Base-by-base conservation (phyloP, 2,888 invertebrate species). In the Coenonympha arcania region DNA sequence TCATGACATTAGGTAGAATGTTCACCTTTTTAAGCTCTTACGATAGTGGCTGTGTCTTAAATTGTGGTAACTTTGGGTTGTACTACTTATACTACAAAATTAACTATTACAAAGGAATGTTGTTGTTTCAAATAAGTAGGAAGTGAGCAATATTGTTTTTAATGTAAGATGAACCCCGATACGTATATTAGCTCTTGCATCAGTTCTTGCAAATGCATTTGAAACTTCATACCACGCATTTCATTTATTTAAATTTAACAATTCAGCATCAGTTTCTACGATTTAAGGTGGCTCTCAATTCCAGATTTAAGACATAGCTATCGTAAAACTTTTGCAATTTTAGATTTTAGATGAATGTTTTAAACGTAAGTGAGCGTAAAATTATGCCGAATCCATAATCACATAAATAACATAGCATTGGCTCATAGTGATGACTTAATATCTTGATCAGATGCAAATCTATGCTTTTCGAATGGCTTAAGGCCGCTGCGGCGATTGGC, bases 401-500 rank as follows among this genome's bases (percentile, higher is more conserved):
- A 15, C 39, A 39, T 5, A 22, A 13, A 13, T 37, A 6, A 13
- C 22, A 37, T 37, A 37, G 11, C 19, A n/a, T 37, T 37, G 13
- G 37, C 37, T 20, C 16, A 30, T 19, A 19, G 13, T 20, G 19
- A 16, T 31, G 42, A 31, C n/a, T 26, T 28, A 16, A 26, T 15
- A 42, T 42, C 19, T 19, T 41, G 28, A 41, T 31, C 42, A 19
- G 19, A 53, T 34, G 42, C 46, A 42, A 46, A 53, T 49, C 30
- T 40, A 31, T 40, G 44, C 41, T 28, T 36, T 42, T 42, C 34
- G 28, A 52, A 30, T 44, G 48, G 37, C 52, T 48, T 34, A 40
- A 48, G 44, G 51, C 42, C 43, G 20, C n/a, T n/a, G n/a, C n/a
- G n/a, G 37, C 26, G 16, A 30, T 52, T 24, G 49, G 52, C 43